Percentiles rank a stretch among this genome's conserved stretches.
Conservation (phyloP, 2,888 invertebrate genomes). For the Drosophila parthenogenetica region DNA sequence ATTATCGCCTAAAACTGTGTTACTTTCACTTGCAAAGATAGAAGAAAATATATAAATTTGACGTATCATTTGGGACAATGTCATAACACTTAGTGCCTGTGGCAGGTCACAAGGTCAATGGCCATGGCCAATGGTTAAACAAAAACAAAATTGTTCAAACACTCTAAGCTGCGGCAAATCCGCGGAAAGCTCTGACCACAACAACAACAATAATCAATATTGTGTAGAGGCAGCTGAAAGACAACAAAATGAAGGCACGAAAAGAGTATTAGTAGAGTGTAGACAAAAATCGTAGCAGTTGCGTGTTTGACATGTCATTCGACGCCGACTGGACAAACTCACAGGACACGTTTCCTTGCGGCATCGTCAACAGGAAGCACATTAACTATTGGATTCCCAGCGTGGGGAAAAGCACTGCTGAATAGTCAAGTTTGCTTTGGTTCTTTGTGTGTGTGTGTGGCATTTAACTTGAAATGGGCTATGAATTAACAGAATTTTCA, state of each 20-base stretch:
- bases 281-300: constrained; percentile 50
- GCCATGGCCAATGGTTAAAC: constrained; percentile 39
- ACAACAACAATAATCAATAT: constrained; percentile 73
- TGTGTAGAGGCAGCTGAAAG: constrained; percentile 29
- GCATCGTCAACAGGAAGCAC: constrained; percentile 74
- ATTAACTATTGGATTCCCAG: constrained; percentile 58
- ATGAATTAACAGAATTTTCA: constrained; percentile 49
- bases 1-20: constrained; percentile 53
- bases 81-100: constrained; percentile 45
- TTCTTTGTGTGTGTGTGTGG: constrained; percentile 13
- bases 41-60: constrained; percentile 16
- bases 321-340: constrained; percentile 58
- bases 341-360: constrained; percentile 50
- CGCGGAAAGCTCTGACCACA: constrained; percentile 64
- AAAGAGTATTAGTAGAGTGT: constrained; percentile 5
- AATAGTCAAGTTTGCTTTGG: constrained; percentile 29
- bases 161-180: constrained; percentile 61
- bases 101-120: constrained; percentile 58
- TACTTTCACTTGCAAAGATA: constrained; percentile 15
- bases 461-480: constrained; percentile 64
- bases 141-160: constrained; percentile 23
- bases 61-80: constrained; percentile 57
- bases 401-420: constrained; percentile 29
- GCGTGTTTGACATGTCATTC: constrained; percentile 77
- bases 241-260: constrained; percentile 4